phyloP scores from a whole-genome alignment of 2,888 invertebrate species.

The Spilosoma lubricipeda region DNA sequence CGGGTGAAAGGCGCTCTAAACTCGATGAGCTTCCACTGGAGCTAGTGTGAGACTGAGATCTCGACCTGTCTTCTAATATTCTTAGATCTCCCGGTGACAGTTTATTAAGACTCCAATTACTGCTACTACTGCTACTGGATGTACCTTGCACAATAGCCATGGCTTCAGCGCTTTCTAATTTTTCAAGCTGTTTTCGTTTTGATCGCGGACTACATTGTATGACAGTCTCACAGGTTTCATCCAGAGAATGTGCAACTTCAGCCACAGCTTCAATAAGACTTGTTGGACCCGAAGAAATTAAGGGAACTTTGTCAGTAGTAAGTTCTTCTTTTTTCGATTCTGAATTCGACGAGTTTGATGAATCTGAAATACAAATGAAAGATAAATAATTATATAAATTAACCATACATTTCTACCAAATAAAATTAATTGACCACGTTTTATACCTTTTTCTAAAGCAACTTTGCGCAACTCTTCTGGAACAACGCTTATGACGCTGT shows the following conservation, averaged over 20 bases:
- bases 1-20: constrained; percentile 81
- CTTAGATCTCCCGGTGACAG: constrained; percentile 82
- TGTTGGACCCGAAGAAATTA: constrained; percentile 71
- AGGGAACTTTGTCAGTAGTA: constrained; percentile 57
- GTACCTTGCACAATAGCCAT: constrained; percentile 81
- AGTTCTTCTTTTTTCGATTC: constrained; percentile 66
- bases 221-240: constrained; percentile 89
- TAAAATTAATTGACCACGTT: neutral
- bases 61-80: constrained; percentile 79
- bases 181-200: constrained; percentile 82
- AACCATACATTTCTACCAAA: no score
- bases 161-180: constrained; percentile 80
- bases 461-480: constrained; percentile 86
- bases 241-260: constrained; percentile 88
- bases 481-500: constrained; percentile 93
- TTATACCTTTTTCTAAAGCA: constrained; percentile 79
- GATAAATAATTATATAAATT: constrained; percentile 1
- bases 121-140: constrained; percentile 84
- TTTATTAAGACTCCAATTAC: constrained; percentile 84
- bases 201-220: constrained; percentile 88
- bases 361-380: constrained; percentile 61
- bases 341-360: constrained; percentile 54
- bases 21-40: constrained; percentile 84
- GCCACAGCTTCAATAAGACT: constrained; percentile 88
- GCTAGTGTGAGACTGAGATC: constrained; percentile 83